phyloP scores from a whole-genome alignment of 2,797 vertebrate species.

The Lepilemur septentrionalis region DNA sequence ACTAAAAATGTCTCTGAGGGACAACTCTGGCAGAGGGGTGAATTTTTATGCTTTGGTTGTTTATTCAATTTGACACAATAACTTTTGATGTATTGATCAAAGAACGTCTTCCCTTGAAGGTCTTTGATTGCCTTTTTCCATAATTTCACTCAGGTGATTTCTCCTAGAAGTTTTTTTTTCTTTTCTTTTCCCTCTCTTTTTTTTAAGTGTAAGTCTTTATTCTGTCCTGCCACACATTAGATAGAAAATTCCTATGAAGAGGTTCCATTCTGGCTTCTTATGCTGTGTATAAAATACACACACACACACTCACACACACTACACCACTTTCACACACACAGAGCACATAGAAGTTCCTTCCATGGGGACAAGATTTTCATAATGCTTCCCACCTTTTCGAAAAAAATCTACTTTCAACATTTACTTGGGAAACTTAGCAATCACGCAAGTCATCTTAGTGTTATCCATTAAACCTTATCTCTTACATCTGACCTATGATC shows the following conservation, averaged over 20 bases:
- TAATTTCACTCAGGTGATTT: neutral
- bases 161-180: neutral
- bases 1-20: neutral
- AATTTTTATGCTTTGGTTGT: neutral
- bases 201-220: neutral
- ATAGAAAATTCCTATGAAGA: neutral
- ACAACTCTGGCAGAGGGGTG: neutral
- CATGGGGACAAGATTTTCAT: neutral
- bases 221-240: neutral
- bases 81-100: slow-evolving; percentile 11
- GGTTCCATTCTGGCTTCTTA: neutral
- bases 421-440: neutral
- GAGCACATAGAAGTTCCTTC: neutral
- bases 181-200: neutral
- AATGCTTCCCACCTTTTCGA: neutral
- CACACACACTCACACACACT: neutral
- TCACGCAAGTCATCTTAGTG: neutral
- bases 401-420: neutral
- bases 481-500: neutral
- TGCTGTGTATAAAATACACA: neutral
- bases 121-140: neutral
- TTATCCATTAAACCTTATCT: neutral
- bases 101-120: neutral
- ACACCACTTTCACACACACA: neutral
- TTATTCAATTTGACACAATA: slow-evolving; percentile 12